Percentiles rank a stretch among this genome's conserved stretches.
These are phyloP conservation scores for Patella depressa DNA, from an alignment of 2,888 invertebrate genomes.

Conservation along the genomic window DNA sequence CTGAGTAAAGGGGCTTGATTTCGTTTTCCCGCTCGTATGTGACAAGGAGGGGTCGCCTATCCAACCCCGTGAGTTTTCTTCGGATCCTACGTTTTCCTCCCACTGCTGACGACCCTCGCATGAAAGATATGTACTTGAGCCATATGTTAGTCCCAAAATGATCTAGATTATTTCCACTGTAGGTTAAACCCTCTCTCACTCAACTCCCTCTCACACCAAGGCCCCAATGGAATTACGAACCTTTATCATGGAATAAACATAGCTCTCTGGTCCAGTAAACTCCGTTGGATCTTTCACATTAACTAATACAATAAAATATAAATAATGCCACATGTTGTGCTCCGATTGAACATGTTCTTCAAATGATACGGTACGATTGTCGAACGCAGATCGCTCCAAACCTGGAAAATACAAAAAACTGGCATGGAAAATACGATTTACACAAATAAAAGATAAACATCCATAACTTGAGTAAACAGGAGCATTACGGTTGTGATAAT, in stretches of 20 bases:
- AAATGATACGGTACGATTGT: slow-evolving; percentile 79
- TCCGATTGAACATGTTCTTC: slow-evolving; percentile 98
- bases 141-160: no score
- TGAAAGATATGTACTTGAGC: no score
- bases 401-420: slow-evolving; percentile 52
- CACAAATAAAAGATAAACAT: no score
- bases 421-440: neutral
- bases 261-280: slow-evolving; percentile 93
- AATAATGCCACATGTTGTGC: slow-evolving; percentile 99
- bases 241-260: slow-evolving; percentile 82
- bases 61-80: no score
- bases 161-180: no score
- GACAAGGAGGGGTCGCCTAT: no score
- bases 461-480: no score
- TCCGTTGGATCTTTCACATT: slow-evolving; percentile 84
- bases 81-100: no score
- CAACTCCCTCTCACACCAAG: slow-evolving; percentile 4
- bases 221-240: slow-evolving; percentile 61
- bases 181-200: neutral
- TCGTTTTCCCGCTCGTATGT: no score
- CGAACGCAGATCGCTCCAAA: slow-evolving; percentile 70
- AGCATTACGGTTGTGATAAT: no score
- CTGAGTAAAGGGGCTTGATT: no score
- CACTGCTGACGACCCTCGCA: no score
- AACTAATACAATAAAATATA: slow-evolving; percentile 97